phyloP scores from a whole-genome alignment of 1,140 invertebrate species.

The Plutomurus gul region DNA sequence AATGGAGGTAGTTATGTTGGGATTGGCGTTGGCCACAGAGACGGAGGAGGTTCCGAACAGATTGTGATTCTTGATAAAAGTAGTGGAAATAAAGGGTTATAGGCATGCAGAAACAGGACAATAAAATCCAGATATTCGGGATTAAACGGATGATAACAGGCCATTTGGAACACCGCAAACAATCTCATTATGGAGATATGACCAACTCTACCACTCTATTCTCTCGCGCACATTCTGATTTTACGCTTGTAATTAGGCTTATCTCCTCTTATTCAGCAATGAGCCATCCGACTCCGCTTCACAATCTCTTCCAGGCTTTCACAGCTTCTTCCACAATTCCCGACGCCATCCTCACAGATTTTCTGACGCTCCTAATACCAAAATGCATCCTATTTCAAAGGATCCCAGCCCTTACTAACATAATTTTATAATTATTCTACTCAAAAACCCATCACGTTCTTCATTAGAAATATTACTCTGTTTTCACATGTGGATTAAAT shows the following conservation, averaged over 20 bases:
- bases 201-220: constrained; percentile 44
- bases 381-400: too few relatives aligned
- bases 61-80: constrained; percentile 47
- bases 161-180: constrained; percentile 50
- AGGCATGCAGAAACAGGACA: constrained; percentile 43
- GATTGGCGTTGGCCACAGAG: constrained; percentile 43
- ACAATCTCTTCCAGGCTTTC: background rate
- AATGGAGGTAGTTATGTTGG: constrained; percentile 42
- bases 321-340: background rate
- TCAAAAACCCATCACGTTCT: too few relatives aligned
- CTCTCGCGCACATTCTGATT: constrained; percentile 29
- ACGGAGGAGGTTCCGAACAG: constrained; percentile 41
- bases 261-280: constrained; percentile 37
- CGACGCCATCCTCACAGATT: too few relatives aligned
- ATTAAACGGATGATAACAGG: constrained; percentile 53
- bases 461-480: too few relatives aligned
- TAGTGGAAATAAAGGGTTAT: constrained; percentile 39
- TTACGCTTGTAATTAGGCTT: constrained; percentile 44
- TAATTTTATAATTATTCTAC: too few relatives aligned
- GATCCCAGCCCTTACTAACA: too few relatives aligned
- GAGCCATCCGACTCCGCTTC: background rate
- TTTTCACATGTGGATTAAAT: too few relatives aligned
- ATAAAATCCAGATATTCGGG: constrained; percentile 52
- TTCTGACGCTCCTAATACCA: too few relatives aligned
- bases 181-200: constrained; percentile 53